Conservation (phyloP, 2,113 vertebrate species). For the Marmota flaviventris region DNA sequence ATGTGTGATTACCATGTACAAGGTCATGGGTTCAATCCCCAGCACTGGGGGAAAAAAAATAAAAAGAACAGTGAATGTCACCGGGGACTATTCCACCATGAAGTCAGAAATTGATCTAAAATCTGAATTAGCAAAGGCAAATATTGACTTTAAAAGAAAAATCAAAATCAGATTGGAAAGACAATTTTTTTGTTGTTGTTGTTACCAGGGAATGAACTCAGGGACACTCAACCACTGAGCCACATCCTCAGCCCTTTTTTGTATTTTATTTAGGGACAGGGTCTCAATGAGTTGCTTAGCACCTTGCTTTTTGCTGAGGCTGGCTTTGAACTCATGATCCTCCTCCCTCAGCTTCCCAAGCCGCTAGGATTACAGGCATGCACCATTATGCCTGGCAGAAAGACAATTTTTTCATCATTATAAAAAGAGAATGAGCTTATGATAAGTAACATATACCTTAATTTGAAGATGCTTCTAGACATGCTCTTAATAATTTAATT, state of each 20-base stretch:
- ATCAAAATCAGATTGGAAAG: conserved; percentile 32
- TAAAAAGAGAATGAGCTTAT: not conserved
- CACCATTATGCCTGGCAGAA: not conserved
- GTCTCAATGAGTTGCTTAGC: too few relatives aligned
- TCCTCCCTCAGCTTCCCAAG: too few relatives aligned
- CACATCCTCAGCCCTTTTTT: too few relatives aligned
- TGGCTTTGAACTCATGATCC: too few relatives aligned
- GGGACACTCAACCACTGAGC: too few relatives aligned
- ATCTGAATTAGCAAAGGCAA: conserved; percentile 4
- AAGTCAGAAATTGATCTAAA: conserved; percentile 32
- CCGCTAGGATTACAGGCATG: too few relatives aligned
- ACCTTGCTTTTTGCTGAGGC: too few relatives aligned
- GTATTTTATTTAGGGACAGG: too few relatives aligned
- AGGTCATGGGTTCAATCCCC: not conserved
- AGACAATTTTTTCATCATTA: not conserved
- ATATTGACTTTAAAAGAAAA: not conserved
- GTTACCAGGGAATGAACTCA: too few relatives aligned
- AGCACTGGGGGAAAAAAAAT: not conserved
- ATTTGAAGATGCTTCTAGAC: not conserved
- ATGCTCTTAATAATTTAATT: not conserved
- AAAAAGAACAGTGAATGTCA: not conserved
- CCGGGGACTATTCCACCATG: accelerated
- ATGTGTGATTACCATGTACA: not conserved
- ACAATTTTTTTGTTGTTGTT: not conserved
- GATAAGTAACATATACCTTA: not conserved